Conservation (phyloP, 2,113 vertebrate genomes). For the Dasyornis broadbenti region DNA sequence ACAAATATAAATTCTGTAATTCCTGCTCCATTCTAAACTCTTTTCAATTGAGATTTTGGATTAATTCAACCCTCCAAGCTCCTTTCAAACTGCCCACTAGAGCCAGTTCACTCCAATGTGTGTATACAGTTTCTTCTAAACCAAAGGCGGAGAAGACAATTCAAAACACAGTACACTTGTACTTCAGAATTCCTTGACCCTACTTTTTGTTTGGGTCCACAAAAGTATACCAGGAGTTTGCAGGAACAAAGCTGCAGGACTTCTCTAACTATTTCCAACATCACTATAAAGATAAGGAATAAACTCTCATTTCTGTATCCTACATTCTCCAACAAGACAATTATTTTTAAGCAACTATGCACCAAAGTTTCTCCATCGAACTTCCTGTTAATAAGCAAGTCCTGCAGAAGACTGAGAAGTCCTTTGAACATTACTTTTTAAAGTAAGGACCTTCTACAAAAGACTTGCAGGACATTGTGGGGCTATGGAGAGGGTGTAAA, state of each 20-base stretch:
- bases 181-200: not conserved
- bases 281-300: not conserved
- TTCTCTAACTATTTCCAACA: not conserved
- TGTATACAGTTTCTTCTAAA: accelerated
- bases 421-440: not conserved
- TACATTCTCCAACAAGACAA: not conserved
- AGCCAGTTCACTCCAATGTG: not conserved
- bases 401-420: not conserved
- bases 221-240: not conserved
- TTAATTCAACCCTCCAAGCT: not conserved
- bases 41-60: not conserved
- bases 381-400: not conserved
- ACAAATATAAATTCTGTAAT: not conserved
- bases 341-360: not conserved
- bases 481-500: not conserved
- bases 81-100: not conserved
- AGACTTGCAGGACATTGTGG: not conserved
- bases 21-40: not conserved
- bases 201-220: not conserved
- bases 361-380: not conserved
- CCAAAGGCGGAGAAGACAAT: not conserved
- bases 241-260: not conserved
- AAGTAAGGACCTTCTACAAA: not conserved
- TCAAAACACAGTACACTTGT: not conserved
- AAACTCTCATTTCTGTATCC: not conserved